Evolutionary conservation across 2,888 invertebrate species (phyloP).

Genomic region (Hanleya hanleyi): DNA sequence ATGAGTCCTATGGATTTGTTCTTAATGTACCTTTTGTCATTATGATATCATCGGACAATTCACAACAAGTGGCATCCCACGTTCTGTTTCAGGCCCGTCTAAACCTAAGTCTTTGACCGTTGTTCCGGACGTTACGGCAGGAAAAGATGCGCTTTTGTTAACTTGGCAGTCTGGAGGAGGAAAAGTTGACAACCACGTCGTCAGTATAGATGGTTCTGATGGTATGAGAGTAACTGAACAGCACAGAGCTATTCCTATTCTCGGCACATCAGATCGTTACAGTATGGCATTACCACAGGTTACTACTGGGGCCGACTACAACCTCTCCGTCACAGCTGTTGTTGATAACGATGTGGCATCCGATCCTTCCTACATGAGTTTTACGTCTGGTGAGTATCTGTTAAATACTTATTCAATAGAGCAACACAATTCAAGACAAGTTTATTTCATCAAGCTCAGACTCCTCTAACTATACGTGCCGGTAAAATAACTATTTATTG

Average conservation of each 20-base stretch:
- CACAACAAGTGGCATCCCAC: too few species aligned
- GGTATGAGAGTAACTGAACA: not conserved
- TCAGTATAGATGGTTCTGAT: not conserved
- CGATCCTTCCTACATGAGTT: not conserved
- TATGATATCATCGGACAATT: too few species aligned
- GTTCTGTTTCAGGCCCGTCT: too few species aligned
- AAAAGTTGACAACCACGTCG: not conserved
- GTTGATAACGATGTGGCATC: not conserved
- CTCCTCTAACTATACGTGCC: too few species aligned
- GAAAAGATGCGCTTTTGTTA: not conserved
- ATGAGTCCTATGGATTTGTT: too few species aligned
- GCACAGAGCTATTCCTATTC: not conserved
- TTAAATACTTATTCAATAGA: too few species aligned
- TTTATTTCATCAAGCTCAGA: too few species aligned
- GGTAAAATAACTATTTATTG: too few species aligned
- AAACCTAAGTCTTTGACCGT: not conserved
- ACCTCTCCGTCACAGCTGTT: not conserved
- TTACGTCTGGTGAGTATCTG: not conserved
- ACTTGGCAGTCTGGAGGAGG: not conserved
- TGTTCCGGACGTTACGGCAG: not conserved
- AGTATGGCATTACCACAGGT: not conserved
- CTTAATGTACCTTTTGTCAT: too few species aligned
- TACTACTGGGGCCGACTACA: not conserved
- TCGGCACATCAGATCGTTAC: not conserved
- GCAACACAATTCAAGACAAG: too few species aligned